A percentile compares a stretch with the other conserved stretches of the same genome.
These are phyloP conservation scores for Hyperoplus immaculatus DNA, from an alignment of 2,797 vertebrate genomes.

Conservation along the genomic window DNA sequence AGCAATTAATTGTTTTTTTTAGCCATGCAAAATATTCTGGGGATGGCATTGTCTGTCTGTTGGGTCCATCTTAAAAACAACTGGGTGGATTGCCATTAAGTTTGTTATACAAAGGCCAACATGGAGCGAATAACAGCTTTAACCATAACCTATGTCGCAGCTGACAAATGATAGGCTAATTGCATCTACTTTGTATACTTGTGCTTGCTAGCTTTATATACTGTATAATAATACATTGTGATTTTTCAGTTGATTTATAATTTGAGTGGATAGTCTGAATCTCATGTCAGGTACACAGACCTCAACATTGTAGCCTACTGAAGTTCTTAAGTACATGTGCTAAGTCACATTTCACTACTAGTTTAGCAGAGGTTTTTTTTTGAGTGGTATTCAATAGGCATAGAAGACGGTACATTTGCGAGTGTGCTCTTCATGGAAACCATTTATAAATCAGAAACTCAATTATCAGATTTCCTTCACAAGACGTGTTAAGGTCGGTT, in stretches of 20 bases:
- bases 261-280: background rate
- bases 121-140: background rate
- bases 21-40: background rate
- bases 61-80: background rate
- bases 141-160: background rate
- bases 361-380: background rate
- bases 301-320: background rate
- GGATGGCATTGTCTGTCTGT: background rate
- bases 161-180: background rate
- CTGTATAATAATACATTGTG: background rate
- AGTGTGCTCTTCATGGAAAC: background rate
- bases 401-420: background rate
- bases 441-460: background rate
- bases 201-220: background rate
- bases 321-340: background rate
- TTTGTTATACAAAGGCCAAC: background rate
- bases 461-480: slow-evolving; percentile 1
- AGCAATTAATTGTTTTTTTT: background rate
- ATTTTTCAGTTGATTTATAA: background rate
- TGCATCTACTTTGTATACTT: background rate
- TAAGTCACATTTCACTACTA: background rate
- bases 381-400: background rate
- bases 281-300: background rate
- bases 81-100: background rate
- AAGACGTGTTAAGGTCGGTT: slow-evolving; percentile 6